phyloP scores from a whole-genome alignment of 2,797 vertebrate genomes.

The Sebastiscus albofasciatus region DNA sequence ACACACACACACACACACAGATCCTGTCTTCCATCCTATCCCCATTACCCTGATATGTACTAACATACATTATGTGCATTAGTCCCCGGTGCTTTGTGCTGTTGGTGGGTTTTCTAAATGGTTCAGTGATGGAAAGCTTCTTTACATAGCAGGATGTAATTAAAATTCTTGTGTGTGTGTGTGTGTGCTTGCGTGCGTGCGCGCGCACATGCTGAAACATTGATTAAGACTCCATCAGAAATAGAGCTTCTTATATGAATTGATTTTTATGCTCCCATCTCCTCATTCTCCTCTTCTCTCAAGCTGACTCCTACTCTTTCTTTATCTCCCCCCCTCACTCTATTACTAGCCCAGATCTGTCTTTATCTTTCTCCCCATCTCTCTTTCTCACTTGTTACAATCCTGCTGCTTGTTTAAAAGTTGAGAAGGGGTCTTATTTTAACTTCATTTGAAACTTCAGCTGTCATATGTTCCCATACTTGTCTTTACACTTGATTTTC shows the following conservation, averaged over 20 bases:
- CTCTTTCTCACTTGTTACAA: background rate
- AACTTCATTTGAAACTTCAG: background rate
- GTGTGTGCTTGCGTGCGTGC: constrained; percentile 1
- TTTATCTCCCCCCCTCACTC: constrained; percentile 8
- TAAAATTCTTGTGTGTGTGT: constrained; percentile 48
- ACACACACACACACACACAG: background rate
- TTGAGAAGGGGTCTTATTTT: background rate
- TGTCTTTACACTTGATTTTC: background rate
- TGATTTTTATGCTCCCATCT: constrained; percentile 59
- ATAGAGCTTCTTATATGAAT: constrained; percentile 59
- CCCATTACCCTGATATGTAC: background rate
- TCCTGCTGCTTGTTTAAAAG: constrained; percentile 36
- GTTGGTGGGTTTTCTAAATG: constrained; percentile 41
- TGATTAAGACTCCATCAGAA: constrained; percentile 58
- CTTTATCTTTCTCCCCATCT: constrained; percentile 19
- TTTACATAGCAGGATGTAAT: constrained; percentile 46
- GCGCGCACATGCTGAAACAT: constrained; percentile 17
- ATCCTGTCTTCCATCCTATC: background rate
- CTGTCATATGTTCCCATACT: no score
- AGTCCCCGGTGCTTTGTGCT: constrained; percentile 29
- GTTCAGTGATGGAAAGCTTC: constrained; percentile 34
- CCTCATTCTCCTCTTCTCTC: constrained; percentile 16
- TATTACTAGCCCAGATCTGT: background rate
- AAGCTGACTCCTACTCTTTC: constrained; percentile 20
- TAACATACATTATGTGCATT: background rate